Percentiles rank a stretch among this genome's conserved stretches.
Evolutionary conservation across 2,113 vertebrate genomes (phyloP).

Genomic region (Leucosticte australis): DNA sequence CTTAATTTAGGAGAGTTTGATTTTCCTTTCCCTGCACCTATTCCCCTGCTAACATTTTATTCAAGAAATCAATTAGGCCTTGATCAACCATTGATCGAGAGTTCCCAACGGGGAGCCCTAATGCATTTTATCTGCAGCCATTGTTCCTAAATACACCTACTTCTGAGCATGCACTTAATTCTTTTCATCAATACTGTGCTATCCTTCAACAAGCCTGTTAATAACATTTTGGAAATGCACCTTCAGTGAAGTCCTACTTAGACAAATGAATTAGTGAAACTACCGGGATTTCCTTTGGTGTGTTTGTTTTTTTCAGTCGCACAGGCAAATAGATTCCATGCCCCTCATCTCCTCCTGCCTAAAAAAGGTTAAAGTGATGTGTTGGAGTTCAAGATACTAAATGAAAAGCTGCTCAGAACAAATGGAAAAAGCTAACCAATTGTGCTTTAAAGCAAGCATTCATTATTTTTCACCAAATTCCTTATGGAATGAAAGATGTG

Average conservation of each 20-base stretch:
- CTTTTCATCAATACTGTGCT: constrained; percentile 15
- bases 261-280: constrained; percentile 37
- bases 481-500: background rate
- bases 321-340: background rate
- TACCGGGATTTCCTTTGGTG: background rate
- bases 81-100: constrained; percentile 30
- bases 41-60: constrained; percentile 35
- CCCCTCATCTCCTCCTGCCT: background rate
- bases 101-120: background rate
- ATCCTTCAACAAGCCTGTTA: constrained; percentile 20
- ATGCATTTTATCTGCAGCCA: constrained; percentile 51
- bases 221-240: constrained; percentile 24
- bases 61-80: constrained; percentile 34
- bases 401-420: background rate
- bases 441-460: background rate
- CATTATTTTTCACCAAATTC: background rate
- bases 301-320: background rate
- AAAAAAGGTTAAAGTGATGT: background rate
- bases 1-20: constrained; percentile 31
- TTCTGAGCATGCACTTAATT: constrained; percentile 46
- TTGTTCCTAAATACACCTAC: constrained; percentile 8
- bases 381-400: background rate
- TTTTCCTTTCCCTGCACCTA: constrained; percentile 1
- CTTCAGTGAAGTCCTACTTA: constrained; percentile 16
- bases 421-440: background rate